Base-by-base conservation (phyloP, 2,888 invertebrate genomes). In the Autographa pulchrina region DNA sequence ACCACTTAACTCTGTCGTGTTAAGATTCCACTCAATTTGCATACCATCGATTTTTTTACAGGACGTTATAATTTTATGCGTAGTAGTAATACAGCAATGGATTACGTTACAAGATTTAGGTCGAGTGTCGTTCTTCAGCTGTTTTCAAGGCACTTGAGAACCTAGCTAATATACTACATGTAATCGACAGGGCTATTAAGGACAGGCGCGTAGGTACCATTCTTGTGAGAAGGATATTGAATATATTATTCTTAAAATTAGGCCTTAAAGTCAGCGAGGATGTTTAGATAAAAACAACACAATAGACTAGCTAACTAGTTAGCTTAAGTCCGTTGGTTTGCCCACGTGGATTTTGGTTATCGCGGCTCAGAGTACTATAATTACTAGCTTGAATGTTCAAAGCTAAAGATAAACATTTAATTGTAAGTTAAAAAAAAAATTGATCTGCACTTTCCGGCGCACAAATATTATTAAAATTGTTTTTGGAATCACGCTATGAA, bases 1-100 rank as follows among this genome's bases (percentile, higher is more conserved):
- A 56, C 54, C 54, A 56, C 25, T 56, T 56, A 56, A 56, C 54
- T 13, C 25, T 25, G 25, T 6, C 54, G 54, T 56, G 25, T 56
- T 25, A 56, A 20, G 54, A 56, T 56, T 56, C 18, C 54, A 25
- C 25, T 56, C 9, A 54, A 54, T 56, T 56, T 25, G 13, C 54
- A 25, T 20, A 25, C 54, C 54, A 56, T 56, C 11, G 54, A 25
- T 11, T 25, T 56, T 4, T 56, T 56, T 20, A 56, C 6, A 20
- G 54, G 20, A 25, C 25, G 25, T 25, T 25, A 11, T n/a, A 25
- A 14, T 0, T 56, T 11, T 56, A 8, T 56, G 25, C 25, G 13
- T 14, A 25, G 13, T 56, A 18, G 25, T 25, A 4, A 25, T 5
- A 25, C 54, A 25, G 54, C 54, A 56, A 56, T 56, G 54, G 54